Evolutionary conservation across 2,888 invertebrate species (phyloP).

Genomic region (Patella depressa): DNA sequence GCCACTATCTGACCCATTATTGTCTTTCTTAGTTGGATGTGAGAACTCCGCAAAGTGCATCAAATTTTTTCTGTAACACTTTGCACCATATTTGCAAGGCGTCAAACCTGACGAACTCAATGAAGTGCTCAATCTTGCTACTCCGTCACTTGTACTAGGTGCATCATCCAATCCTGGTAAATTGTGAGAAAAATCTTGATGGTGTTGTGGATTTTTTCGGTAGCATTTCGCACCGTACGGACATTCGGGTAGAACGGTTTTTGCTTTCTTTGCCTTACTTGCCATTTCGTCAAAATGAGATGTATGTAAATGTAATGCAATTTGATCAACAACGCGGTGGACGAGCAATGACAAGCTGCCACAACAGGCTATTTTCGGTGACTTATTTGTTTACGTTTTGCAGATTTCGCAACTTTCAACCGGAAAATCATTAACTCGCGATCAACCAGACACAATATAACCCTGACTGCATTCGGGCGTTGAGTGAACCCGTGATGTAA

Average conservation of each 20-base stretch:
- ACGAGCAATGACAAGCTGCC: too few relatives aligned
- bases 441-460: too few relatives aligned
- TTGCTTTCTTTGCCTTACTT: slow-evolving; percentile 49
- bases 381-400: too few relatives aligned
- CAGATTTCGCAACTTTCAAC: too few relatives aligned
- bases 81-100: slow-evolving; percentile 60
- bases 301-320: too few relatives aligned
- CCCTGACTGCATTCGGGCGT: too few relatives aligned
- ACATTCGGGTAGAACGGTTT: slow-evolving; percentile 50
- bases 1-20: slow-evolving; percentile 34
- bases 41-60: slow-evolving; percentile 63
- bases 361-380: too few relatives aligned
- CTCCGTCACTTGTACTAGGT: slow-evolving; percentile 14
- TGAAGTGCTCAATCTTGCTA: background rate
- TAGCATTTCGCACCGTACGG: slow-evolving; percentile 63
- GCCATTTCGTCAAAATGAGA: slow-evolving; percentile 17
- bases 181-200: slow-evolving; percentile 52
- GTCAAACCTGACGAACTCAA: slow-evolving; percentile 38
- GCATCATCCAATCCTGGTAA: slow-evolving; percentile 5
- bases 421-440: too few relatives aligned
- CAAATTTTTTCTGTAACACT: slow-evolving; percentile 62
- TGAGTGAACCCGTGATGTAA: too few relatives aligned
- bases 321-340: too few relatives aligned
- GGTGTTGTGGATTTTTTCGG: slow-evolving; percentile 62
- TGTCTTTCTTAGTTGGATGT: slow-evolving; percentile 47